Evolutionary conservation across 2,888 invertebrate genomes (phyloP), one percentile per base, ranked within the genome.

Genomic region (Lasioglossum calceatum): DNA sequence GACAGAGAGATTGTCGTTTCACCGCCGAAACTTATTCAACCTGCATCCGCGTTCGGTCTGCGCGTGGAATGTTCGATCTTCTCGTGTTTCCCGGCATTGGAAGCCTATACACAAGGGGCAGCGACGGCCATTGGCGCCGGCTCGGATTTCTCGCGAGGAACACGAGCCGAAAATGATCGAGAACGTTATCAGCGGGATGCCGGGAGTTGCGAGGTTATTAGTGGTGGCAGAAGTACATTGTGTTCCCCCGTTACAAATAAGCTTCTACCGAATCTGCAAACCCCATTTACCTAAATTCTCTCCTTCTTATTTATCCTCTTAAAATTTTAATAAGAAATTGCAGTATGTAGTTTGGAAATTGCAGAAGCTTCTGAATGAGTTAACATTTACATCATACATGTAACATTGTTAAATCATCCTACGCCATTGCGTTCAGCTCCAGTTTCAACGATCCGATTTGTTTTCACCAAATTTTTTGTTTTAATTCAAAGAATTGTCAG

Each of bases 21-120:
- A 47, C 79, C 44, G 58, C 5, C 71, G 80, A 79, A 86, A 82
- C 83, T 88, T 86, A 81, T 84, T 86, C 83, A 78, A 50, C 64
- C 70, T 27, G 16, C 58, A 19, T 10, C 36, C 47, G 27, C 3
- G 44, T 7, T 27, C 23, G 23, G 14, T 58, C 70, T 27, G 39
- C 14, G 19, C 50, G 50, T 42, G 50, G 73, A 84, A 81, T 81
- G 77, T 85, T 79, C 64, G 67, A 78, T 79, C 64, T 67, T 71
- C 76, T 76, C 75, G 36, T 58, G 61, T 85, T 80, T 70, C 79
- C 61, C 12, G 19, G 75, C 75, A 81, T 81, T 47, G 73, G 73
- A 44, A 54, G 67, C 19, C 67, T 67, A 67, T 64, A 47, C 2
- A 54, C 50, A 16, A 23, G 77, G 47, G 61, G 5, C 27, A 27